Conservation (phyloP, 2,888 invertebrate species). For the Agrochola lota region DNA sequence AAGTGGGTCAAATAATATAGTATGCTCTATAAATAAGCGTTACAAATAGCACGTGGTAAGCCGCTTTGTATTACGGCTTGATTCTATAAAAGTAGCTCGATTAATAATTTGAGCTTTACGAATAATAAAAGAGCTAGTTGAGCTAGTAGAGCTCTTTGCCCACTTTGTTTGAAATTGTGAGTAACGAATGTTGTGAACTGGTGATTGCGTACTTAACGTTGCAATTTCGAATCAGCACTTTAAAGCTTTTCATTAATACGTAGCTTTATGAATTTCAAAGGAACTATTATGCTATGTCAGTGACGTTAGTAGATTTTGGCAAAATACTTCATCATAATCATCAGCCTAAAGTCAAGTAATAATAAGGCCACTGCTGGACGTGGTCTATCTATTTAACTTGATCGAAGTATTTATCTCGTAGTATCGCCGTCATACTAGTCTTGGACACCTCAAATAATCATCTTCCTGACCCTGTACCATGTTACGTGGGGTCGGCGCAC, state of each 20-base stretch:
- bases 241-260: not conserved
- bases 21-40: constrained; percentile 23
- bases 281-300: not conserved
- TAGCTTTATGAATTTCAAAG: not conserved
- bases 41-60: constrained; percentile 34
- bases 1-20: constrained; percentile 38
- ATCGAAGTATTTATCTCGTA: not conserved
- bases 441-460: not conserved
- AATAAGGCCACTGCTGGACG: too few relatives aligned
- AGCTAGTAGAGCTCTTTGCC: constrained; percentile 38
- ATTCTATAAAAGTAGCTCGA: not conserved
- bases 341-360: not conserved
- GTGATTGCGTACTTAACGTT: not conserved
- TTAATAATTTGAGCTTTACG: constrained; percentile 22
- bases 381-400: not conserved
- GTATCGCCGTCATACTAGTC: not conserved
- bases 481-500: too few relatives aligned
- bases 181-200: not conserved
- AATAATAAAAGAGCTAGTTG: constrained; percentile 8
- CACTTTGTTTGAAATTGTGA: constrained; percentile 21
- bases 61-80: constrained; percentile 9
- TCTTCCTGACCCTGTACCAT: too few relatives aligned
- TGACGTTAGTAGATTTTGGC: not conserved
- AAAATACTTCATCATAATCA: not conserved
- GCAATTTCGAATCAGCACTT: not conserved